Base-by-base conservation (phyloP, 1,140 invertebrate genomes). In the Diabrotica virgifera region DNA sequence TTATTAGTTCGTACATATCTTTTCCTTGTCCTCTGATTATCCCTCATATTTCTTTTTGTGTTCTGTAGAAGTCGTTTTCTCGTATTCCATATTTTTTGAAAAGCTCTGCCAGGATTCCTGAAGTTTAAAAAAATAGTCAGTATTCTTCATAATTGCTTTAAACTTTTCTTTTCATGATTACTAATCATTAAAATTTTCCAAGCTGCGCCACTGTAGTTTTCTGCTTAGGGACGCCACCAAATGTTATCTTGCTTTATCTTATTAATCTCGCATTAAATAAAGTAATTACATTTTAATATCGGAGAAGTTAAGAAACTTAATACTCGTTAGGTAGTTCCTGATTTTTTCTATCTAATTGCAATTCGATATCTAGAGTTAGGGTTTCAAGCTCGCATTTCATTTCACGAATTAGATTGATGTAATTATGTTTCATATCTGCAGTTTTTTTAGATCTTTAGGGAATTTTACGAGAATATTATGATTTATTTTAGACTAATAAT, bases 211-310 rank as follows among this genome's bases (percentile, higher is more conserved):
- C 24, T 58, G 56, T 11, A 58, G 36, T 58, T 58, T 58, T 58
- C 12, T 40, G 50, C 38, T 14, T 50, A 10, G 36, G 9, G 40
- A 35, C 38, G 58, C 58, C 13, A 59, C 58, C 58, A 12, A 59
- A 59, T 59, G 58, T 59, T 59, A 40, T 38, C 58, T 59, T 38
- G 11, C 14, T 50, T 59, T 59, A 59, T 59, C 58, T 40, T 37
- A 59, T 59, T 59, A 59, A 59, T 59, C 58, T 59, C 11, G 13
- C 58, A 24, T 59, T 59, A 59, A 59, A 59, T 40, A 59, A 59
- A 13, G 58, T 59, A 59, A 59, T 59, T 59, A 37, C 58, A 40
- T 59, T 59, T 59, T 59, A 40, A 59, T 59, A 59, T 38, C 58
- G 24, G 37, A 50, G 38, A 38, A 46, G 58, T 36, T 50, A 11